Percentiles rank a stretch among this genome's conserved stretches.
These are phyloP conservation scores for Melieria crassipennis DNA, from an alignment of 2,888 invertebrate species.

Conservation along the genomic window DNA sequence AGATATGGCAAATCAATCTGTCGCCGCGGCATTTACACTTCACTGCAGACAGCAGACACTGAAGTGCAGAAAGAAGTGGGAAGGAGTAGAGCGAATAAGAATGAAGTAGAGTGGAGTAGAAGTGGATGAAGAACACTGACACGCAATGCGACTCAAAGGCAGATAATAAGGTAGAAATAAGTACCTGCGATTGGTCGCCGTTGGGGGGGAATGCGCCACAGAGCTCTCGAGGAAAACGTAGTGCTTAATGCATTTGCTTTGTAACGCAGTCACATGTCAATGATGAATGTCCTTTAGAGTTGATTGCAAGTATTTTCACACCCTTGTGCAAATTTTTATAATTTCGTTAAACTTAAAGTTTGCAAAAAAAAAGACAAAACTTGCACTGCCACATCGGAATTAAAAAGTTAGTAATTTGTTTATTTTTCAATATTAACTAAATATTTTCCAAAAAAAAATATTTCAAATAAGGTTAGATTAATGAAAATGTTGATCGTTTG, in stretches of 20 bases:
- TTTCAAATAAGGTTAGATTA: neutral
- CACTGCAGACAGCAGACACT: neutral
- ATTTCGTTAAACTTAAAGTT: neutral
- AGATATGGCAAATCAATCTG: conserved; percentile 30
- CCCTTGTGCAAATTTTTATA: neutral
- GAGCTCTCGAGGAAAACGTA: too few species aligned
- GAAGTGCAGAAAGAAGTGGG: neutral
- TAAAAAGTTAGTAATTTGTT: too few species aligned
- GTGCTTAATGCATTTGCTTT: too few species aligned
- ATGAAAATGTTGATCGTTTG: too few species aligned
- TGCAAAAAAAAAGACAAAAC: neutral
- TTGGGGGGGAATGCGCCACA: too few species aligned
- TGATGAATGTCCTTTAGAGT: too few species aligned
- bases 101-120: neutral
- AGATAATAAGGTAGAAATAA: neutral
- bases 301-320: too few species aligned
- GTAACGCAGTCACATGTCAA: too few species aligned
- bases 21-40: conserved; percentile 33
- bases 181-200: neutral
- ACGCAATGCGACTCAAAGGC: neutral
- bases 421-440: too few species aligned
- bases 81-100: neutral
- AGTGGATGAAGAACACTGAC: neutral
- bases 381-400: too few species aligned
- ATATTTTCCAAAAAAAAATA: neutral